Conservation (phyloP, 2,888 invertebrate genomes). For the Hirtodrosophila trivittata region DNA sequence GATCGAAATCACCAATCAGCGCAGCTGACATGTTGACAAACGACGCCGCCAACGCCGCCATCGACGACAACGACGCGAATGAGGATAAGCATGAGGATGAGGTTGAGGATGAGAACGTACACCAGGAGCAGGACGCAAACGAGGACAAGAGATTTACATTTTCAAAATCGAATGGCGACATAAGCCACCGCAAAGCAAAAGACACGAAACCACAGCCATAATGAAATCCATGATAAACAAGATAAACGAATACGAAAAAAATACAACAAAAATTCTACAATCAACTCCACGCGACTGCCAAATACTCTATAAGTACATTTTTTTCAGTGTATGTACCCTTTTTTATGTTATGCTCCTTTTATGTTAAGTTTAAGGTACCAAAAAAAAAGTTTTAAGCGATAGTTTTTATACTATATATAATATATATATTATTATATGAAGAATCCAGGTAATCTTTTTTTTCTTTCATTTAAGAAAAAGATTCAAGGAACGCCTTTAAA, state of each 20-base stretch:
- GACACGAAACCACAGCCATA: conserved; percentile 75
- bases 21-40: conserved; percentile 76
- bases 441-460: no score
- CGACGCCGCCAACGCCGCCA: conserved; percentile 64
- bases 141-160: conserved; percentile 76
- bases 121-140: conserved; percentile 25
- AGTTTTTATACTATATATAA: no score
- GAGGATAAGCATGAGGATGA: background rate
- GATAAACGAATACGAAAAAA: conserved; percentile 67
- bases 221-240: conserved; percentile 76
- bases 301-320: no score
- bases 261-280: conserved; percentile 1
- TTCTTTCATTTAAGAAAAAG: no score
- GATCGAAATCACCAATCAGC: conserved; percentile 78
- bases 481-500: no score
- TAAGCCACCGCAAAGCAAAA: conserved; percentile 79
- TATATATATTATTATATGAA: no score
- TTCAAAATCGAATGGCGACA: conserved; percentile 77
- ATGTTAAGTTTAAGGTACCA: no score
- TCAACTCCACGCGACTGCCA: background rate
- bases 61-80: conserved; percentile 1
- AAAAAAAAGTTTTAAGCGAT: no score
- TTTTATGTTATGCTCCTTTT: no score
- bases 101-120: background rate
- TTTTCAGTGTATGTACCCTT: no score